Conservation (phyloP, 2,113 vertebrate species). For the Percopsis transmontana region DNA sequence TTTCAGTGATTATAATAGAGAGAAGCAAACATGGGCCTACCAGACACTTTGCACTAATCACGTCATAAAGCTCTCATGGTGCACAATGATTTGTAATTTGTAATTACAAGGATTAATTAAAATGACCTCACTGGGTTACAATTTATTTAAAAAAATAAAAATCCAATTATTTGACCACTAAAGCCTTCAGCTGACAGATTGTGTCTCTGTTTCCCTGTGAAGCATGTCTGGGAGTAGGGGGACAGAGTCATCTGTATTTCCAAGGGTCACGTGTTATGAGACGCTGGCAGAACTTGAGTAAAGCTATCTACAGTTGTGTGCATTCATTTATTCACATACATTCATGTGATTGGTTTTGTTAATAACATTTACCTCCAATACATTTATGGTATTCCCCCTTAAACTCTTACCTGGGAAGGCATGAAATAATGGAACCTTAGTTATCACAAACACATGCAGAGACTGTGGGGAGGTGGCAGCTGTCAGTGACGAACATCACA, state of each 20-base stretch:
- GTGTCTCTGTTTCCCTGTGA: slow-evolving; percentile 52
- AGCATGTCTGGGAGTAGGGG: slow-evolving; percentile 48
- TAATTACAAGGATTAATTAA: slow-evolving; percentile 79
- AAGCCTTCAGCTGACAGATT: slow-evolving; percentile 65
- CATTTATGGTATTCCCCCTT: neutral
- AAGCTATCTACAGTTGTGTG: slow-evolving; percentile 21
- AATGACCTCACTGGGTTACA: slow-evolving; percentile 74
- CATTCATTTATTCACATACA: slow-evolving; percentile 42
- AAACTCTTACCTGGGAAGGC: neutral
- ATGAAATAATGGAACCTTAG: slow-evolving; percentile 4
- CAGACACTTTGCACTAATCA: neutral
- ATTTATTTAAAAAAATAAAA: slow-evolving; percentile 63
- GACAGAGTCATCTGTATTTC: slow-evolving; percentile 41
- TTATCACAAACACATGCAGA: slow-evolving; percentile 15
- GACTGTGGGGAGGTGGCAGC: slow-evolving; percentile 27
- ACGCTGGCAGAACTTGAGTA: slow-evolving; percentile 22
- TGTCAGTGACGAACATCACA: slow-evolving; percentile 42
- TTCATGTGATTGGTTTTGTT: slow-evolving; percentile 42
- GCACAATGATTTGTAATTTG: slow-evolving; percentile 63
- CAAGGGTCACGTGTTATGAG: slow-evolving; percentile 39
- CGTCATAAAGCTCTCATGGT: slow-evolving; percentile 53
- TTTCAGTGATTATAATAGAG: no score
- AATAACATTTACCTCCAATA: slow-evolving; percentile 31
- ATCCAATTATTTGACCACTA: slow-evolving; percentile 68
- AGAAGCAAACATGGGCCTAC: no score